phyloP scores from a whole-genome alignment of 2,888 invertebrate species.

The Chrysodeixis includens region DNA sequence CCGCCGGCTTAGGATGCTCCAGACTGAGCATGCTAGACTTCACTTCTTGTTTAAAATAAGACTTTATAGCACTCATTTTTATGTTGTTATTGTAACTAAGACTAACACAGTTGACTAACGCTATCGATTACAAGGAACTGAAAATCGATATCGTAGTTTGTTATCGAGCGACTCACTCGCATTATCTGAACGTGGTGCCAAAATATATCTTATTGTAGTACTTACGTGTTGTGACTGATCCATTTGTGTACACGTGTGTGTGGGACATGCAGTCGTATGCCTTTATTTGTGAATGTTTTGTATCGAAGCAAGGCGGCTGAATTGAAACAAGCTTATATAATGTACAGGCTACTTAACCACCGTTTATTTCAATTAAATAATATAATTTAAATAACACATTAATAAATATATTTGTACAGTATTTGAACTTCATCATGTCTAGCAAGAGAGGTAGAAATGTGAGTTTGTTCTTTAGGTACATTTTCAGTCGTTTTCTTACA shows the following conservation, averaged over 20 bases:
- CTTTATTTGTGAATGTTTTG: background rate
- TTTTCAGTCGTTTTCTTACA: slow-evolving; percentile 16
- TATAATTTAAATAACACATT: slow-evolving; percentile 10
- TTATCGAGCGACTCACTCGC: slow-evolving; percentile 60
- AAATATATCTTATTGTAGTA: slow-evolving; percentile 54
- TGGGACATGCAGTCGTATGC: background rate
- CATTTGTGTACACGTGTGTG: slow-evolving; percentile 21
- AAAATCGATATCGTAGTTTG: slow-evolving; percentile 55
- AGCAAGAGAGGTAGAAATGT: slow-evolving; percentile 25
- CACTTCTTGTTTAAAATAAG: slow-evolving; percentile 77
- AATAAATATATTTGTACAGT: slow-evolving; percentile 15
- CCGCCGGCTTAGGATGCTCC: slow-evolving; percentile 76
- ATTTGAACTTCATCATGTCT: slow-evolving; percentile 35
- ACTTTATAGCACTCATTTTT: slow-evolving; percentile 77
- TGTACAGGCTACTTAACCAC: background rate
- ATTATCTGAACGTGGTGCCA: slow-evolving; percentile 66
- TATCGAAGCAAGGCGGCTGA: background rate
- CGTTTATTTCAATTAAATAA: slow-evolving; percentile 13
- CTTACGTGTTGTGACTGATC: slow-evolving; percentile 32
- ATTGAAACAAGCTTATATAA: background rate
- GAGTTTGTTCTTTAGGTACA: slow-evolving; percentile 15
- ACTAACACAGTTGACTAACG: slow-evolving; percentile 51
- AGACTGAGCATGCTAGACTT: slow-evolving; percentile 73
- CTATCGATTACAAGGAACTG: slow-evolving; percentile 60
- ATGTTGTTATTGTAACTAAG: slow-evolving; percentile 47